Conservation (phyloP, 2,888 invertebrate genomes). For the Euplexia lucipara region DNA sequence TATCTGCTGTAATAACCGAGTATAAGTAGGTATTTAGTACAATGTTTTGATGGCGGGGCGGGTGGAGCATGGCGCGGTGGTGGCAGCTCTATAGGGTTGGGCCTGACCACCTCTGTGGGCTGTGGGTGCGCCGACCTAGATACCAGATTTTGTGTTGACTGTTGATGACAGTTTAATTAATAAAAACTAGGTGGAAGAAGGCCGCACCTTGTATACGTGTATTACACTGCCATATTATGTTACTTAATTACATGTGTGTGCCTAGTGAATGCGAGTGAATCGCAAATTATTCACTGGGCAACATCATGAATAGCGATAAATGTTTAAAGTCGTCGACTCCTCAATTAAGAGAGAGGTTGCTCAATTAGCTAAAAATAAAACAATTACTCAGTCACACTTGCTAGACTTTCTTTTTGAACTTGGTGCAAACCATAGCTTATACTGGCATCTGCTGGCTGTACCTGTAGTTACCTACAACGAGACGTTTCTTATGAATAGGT, state of each 20-base stretch:
- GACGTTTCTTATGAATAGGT: no score
- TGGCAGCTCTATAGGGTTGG: slow-evolving; percentile 54
- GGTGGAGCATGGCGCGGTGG: slow-evolving; percentile 17
- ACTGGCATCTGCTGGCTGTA: no score
- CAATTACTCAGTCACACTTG: slow-evolving; percentile 3
- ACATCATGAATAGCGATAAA: slow-evolving; percentile 21
- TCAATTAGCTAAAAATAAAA: slow-evolving; percentile 33
- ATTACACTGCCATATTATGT: slow-evolving; percentile 19
- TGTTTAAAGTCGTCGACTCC: slow-evolving; percentile 20
- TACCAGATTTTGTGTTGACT: slow-evolving; percentile 72
- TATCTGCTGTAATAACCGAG: slow-evolving; percentile 14
- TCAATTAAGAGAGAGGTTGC: slow-evolving; percentile 17
- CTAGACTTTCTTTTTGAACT: slow-evolving; percentile 21
- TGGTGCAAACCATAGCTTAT: no score
- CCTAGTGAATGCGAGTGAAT: slow-evolving; percentile 9
- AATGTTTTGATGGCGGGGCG: slow-evolving; percentile 34
- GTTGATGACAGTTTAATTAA: slow-evolving; percentile 75
- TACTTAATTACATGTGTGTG: slow-evolving; percentile 20
- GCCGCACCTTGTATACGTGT: slow-evolving; percentile 62
- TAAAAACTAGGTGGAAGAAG: slow-evolving; percentile 63
- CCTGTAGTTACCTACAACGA: no score
- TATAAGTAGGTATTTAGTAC: background rate
- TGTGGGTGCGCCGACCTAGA: slow-evolving; percentile 81
- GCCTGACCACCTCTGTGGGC: slow-evolving; percentile 45
- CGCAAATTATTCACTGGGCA: slow-evolving; percentile 3